These are phyloP conservation scores for Caenorhabditis virilis DNA, from an alignment of 2,888 invertebrate species.

Conservation along the genomic window DNA sequence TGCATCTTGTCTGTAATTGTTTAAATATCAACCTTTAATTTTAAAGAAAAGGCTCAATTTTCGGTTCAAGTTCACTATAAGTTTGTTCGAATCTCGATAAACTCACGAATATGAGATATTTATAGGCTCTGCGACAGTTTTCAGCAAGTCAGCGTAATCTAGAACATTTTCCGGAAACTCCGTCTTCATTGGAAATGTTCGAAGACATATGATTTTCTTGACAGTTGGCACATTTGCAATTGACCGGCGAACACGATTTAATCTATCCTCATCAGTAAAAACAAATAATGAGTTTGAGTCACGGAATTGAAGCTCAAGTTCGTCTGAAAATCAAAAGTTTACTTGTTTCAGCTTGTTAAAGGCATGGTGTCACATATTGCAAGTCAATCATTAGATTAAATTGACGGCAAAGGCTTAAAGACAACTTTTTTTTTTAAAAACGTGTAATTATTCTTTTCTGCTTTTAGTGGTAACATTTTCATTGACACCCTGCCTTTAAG, in stretches of 20 bases:
- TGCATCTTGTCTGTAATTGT: conserved; percentile 16
- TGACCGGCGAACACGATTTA: conserved; percentile 40
- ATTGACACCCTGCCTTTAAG: not conserved
- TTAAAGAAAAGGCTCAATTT: not conserved
- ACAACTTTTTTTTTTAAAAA: no score
- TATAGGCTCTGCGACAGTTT: conserved; percentile 21
- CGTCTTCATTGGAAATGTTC: conserved; percentile 26
- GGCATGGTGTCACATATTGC: not conserved
- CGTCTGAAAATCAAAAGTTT: conserved; percentile 40
- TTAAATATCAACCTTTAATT: no score
- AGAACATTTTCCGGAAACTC: conserved; percentile 38
- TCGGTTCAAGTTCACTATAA: no score
- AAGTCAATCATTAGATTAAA: no score
- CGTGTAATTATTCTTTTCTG: no score
- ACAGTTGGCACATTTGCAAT: conserved; percentile 29
- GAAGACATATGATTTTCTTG: conserved; percentile 37
- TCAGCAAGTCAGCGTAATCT: conserved; percentile 25
- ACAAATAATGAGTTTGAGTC: conserved; percentile 43
- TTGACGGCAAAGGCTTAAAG: no score
- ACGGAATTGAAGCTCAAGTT: conserved; percentile 47
- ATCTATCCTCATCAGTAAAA: conserved; percentile 44
- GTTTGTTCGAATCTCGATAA: not conserved
- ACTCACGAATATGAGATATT: conserved; percentile 16
- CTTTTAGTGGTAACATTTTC: no score
- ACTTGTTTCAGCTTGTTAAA: no score